Evolutionary conservation across 2,888 invertebrate genomes (phyloP).

Genomic region (Ectemnius continuus): DNA sequence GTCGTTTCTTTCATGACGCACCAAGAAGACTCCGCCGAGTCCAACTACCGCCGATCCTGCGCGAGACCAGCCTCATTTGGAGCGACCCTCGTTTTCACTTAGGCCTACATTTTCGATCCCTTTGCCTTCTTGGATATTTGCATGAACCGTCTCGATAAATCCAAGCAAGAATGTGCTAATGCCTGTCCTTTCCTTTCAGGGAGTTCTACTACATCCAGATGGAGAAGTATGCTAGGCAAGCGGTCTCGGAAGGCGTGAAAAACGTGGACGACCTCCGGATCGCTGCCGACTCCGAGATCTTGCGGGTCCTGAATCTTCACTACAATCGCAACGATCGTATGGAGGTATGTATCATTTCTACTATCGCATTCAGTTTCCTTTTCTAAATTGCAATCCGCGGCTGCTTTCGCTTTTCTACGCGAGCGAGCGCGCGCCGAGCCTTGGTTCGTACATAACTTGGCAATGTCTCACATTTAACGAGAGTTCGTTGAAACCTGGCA

Average conservation of each 20-base stretch:
- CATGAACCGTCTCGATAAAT: neutral
- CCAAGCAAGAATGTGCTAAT: neutral
- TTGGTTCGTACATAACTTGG: slow-evolving; percentile 18
- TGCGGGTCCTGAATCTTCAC: slow-evolving; percentile 98
- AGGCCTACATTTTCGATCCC: neutral
- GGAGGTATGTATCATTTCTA: slow-evolving; percentile 84
- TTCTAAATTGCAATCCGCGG: slow-evolving; percentile 19
- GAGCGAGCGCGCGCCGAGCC: slow-evolving; percentile 6
- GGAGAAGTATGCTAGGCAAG: slow-evolving; percentile 99
- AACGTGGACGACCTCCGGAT: slow-evolving; percentile 95
- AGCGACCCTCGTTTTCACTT: neutral
- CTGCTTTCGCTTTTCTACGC: neutral
- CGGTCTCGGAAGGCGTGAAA: slow-evolving; percentile 97
- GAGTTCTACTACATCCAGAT: slow-evolving; percentile 99
- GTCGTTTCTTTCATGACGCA: too few relatives aligned
- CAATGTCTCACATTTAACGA: slow-evolving; percentile 53
- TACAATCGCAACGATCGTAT: slow-evolving; percentile 99
- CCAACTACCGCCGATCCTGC: neutral
- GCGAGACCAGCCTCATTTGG: neutral
- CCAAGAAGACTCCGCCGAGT: neutral
- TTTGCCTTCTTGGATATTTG: neutral
- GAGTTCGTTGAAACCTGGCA: slow-evolving; percentile 43
- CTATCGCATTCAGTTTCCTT: too few relatives aligned
- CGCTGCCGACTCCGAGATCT: slow-evolving; percentile 96
- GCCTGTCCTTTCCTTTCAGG: slow-evolving; percentile 81